Evolutionary conservation across 1,140 invertebrate genomes (phyloP), one percentile per base, ranked within the genome.

Genomic region (Penaeus vannamei): DNA sequence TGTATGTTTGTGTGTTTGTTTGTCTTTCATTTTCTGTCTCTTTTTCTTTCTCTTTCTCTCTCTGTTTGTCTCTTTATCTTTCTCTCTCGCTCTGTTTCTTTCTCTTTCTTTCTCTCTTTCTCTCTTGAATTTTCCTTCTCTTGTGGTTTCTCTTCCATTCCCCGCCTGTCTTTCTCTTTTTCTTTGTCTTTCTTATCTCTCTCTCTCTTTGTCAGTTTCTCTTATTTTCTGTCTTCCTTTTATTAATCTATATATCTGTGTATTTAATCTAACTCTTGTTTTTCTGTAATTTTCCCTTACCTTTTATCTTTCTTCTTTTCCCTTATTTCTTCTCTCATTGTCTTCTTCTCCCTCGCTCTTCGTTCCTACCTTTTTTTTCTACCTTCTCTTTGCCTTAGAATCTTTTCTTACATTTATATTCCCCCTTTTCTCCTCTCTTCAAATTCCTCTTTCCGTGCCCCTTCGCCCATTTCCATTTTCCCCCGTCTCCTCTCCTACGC

Each of bases 291-390:
- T 82, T 29, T 26, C 29, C n/a, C 20, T 59, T 61, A 12, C n/a
- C 59, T 82, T 20, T 82, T 82, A 46, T 82, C 59, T 42, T 82
- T 60, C 20, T 82, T 82, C 22, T 20, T 62, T 3, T 29, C 61
- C 17, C 59, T 26, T 4, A 19, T 17, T 0, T 69, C 69, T 59
- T 22, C 23, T 60, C 23, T 8, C 19, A 23, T 23, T 36, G 46
- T 61, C 32, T 2, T n/a, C 59, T 42, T 64, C 23, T 26, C 26
- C 42, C n/a, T 36, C 77, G 7, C 42, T 80, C 20, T 42, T 23
- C 26, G 23, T 80, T 32, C 22, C 36, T 36, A 22, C 76, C 36
- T 26, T 32, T 79, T 77, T 29, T 77, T 29, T 22, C 32, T 32
- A 20, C 36, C 76, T 79, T 79, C 36, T 32, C 76, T 22, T 79